Base-by-base conservation (phyloP, 1,140 invertebrate species). In the Condylostylus longicornis region DNA sequence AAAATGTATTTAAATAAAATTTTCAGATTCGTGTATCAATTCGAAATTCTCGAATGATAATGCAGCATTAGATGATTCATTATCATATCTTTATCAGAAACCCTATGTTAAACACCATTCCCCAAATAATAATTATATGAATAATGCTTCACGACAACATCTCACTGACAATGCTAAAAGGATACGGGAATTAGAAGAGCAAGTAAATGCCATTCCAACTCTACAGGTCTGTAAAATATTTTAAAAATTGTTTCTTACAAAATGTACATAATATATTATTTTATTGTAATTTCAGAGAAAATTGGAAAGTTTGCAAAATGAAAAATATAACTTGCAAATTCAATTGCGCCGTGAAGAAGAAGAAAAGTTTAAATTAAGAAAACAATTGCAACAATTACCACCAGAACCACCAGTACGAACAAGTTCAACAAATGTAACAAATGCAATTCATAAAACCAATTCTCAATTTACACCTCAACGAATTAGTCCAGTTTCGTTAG, bases 171-270 rank as follows among this genome's bases (percentile, higher is more conserved):
- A 81, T 50, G 61, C 87, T 33, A 72, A 79, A 52, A 65, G 78
- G 28, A 76, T 86, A 60, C 74, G 70, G 52, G 79, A 86, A 49
- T 62, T 89, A 40, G 84, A 88, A 62, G 79, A 83, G 54, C 79
- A 85, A 66, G 79, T 85, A 14, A 86, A 85, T 66, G 59, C 70
- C 22, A 79, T 90, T 58, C 84, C 84, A n/a, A 67, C 77, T 47
- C 60, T 89, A 34, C 75, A 87, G 70, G 79, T 84, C 53, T 61
- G 43, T 38, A 17, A 17, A 32, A 32, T 32, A 25, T 25, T 7
- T 25, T 7, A 25, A 25, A n/a, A 25, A 25, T 25, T 25, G 7
- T n/a, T 25, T 8, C 7, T 25, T n/a, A 8, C 23, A 8, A 25
- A n/a, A 25, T 7, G 7, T 7, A 25, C n/a, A 25, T 25, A 8